Conservation (phyloP, 2,797 vertebrate genomes). For the Fringilla coelebs region DNA sequence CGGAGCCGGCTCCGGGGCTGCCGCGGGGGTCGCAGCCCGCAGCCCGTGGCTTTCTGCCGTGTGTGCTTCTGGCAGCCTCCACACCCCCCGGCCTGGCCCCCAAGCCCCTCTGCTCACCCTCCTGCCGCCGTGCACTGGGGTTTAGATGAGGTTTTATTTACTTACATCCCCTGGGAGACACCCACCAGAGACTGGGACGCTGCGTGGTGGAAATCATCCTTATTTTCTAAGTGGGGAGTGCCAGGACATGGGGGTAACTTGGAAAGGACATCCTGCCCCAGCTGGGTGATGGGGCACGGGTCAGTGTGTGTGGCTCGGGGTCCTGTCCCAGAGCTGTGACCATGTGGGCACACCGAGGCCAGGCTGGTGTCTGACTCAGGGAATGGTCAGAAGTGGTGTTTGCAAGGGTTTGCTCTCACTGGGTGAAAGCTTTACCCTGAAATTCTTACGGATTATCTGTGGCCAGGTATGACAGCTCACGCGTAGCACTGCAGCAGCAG, state of each 20-base stretch:
- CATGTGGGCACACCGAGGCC: accelerated
- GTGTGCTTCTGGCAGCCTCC: not conserved
- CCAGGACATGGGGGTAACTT: accelerated
- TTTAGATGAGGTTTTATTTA: not conserved
- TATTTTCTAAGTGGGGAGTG: not conserved
- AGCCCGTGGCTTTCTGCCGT: accelerated
- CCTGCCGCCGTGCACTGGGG: accelerated
- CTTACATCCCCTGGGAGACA: not conserved
- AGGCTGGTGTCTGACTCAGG: accelerated
- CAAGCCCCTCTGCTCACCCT: accelerated
- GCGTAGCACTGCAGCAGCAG: accelerated
- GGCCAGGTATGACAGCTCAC: not conserved
- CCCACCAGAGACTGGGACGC: accelerated
- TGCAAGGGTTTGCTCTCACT: not conserved
- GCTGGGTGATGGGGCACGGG: accelerated
- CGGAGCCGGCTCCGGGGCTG: accelerated
- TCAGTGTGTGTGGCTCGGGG: accelerated
- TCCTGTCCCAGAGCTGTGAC: accelerated
- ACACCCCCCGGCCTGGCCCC: too few species aligned
- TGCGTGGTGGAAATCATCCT: not conserved
- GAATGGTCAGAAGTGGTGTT: not conserved
- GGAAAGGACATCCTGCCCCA: too few species aligned
- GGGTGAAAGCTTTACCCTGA: not conserved
- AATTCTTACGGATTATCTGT: accelerated
- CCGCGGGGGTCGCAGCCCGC: not conserved